Base-by-base conservation (phyloP, 1,140 invertebrate species). In the Polyergus mexicanus region DNA sequence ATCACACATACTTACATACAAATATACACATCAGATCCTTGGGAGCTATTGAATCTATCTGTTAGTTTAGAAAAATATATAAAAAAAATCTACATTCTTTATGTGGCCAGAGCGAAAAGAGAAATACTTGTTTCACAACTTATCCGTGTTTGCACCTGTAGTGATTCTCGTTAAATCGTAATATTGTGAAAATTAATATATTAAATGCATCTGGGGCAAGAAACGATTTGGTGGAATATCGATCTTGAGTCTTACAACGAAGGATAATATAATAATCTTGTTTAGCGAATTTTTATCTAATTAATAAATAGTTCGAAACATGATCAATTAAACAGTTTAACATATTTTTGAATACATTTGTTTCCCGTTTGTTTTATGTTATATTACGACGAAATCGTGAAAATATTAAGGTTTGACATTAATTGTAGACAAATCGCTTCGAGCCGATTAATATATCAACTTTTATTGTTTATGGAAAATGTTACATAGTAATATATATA, bases 201-300 rank as follows among this genome's bases (percentile, higher is more conserved):
- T 71, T 28, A n/a, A 60, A 72, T 56, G 16, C 19, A 58, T 6
- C 38, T 28, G 41, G 51, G 13, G n/a, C 19, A 44, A 7, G 47
- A 6, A 47, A 80, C 0, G 19, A n/a, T 28, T 69, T 84, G 60
- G 28, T 80, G 81, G 68, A 75, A 88, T 88, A 84, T 80, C 25
- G n/a, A 60, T 69, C 62, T 86, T 41, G 60, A 83, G 69, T 35
- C 19, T 86, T 89, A 89, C 87, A 89, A 89, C 87, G 88, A 89
- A 89, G 54, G 54, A 35, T 76, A 38, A 74, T 68, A 28, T 62
- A 32, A 35, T 28, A 56, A 41, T 32, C 58, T 69, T 56, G n/a
- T 62, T 74, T 60, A 44, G 13, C 7, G 4, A 60, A 72, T 65
- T 65, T 65, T 65, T 78, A 35, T 65, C 16, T 25, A 58, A 38